Evolutionary conservation across 1,140 invertebrate species (phyloP), one percentile per base, ranked within the genome.

Genomic region (Armadillidium nasatum): DNA sequence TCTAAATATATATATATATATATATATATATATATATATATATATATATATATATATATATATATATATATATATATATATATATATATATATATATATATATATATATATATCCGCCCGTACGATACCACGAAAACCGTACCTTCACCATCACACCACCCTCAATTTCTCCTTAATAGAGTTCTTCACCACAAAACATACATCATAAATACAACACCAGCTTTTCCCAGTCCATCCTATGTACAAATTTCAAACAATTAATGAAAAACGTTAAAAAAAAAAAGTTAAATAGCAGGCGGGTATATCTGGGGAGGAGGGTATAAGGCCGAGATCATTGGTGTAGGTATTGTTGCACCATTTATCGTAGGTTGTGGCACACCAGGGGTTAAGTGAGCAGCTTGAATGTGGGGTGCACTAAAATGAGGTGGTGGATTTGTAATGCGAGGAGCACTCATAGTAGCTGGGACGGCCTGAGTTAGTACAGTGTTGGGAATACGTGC

Each of bases 271-370:
- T 60, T 60, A 60, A 13, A 60, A 7, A 19, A 60, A 60, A 7
- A 19, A 60, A 60, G 7, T 60, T 60, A 60, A 13, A 60, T 60
- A 60, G 50, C 50, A 19, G 50, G 50, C 11, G 79, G 75, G 69
- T 76, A 78, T 46, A 78, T 74, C 44, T 76, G 76, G 67, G 79
- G 76, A 23, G 76, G 76, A 23, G 79, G 77, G 54, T 80, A 80
- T 21, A 82, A 71, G 60, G 74, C 68, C 50, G 78, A 75, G 15
- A 77, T 19, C 19, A 80, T 33, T n/a, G 72, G 70, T 43, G 76
- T 67, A 15, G 72, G 74, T 60, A 79, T 73, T 66, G 72, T 54
- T n/a, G 74, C 72, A 43, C 71, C 60, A 44, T 66, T 71, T 22
- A 46, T 4, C 7, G 73, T 13, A n/a, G 54, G 74, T 13, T 23